Evolutionary conservation across 1,140 invertebrate genomes (phyloP), one percentile per base, ranked within the genome.

Genomic region (Brachionus paranguensis): DNA sequence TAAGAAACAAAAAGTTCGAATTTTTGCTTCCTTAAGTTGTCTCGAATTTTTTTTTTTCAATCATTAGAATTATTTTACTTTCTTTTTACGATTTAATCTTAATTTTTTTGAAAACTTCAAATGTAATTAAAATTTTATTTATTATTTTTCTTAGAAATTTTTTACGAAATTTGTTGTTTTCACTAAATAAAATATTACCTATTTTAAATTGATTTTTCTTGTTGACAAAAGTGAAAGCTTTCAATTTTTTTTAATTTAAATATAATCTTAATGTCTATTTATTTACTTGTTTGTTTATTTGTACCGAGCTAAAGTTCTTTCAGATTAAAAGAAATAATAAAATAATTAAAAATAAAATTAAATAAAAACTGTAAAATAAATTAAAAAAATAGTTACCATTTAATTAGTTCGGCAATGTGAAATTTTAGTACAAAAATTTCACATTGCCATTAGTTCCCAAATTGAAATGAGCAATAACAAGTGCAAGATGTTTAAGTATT

Each of bases 111-210:
- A 24, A 60, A 60, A 20, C 20, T 60, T 20, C 17, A 60, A 60
- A 60, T 60, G 53, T 60, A 60, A 60, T 60, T 60, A 60, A 24
- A 60, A 60, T 60, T 60, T 60, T 60, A 60, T 60, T 60, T 60
- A 60, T 60, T 60, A 60, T 27, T 24, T 60, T 60, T 60, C 53
- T 24, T 60, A 60, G 17, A 60, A 60, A 60, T 60, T 60, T 60
- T 60, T 60, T 60, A 60, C 53, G 53, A 60, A 60, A 60, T 60
- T 60, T 60, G 53, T 60, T 60, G 53, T 60, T 60, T 60, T 60
- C 53, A 60, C 53, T 60, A 60, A 60, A 60, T 60, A 60, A 60
- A 60, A 60, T 8, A 60, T 60, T 20, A 60, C 53, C 53, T 60
- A 60, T 60, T 60, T 60, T 60, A 24, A 60, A 60, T 14, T 14